Conservation (phyloP, 2,888 invertebrate species). For the Chymomyza procnemis region DNA sequence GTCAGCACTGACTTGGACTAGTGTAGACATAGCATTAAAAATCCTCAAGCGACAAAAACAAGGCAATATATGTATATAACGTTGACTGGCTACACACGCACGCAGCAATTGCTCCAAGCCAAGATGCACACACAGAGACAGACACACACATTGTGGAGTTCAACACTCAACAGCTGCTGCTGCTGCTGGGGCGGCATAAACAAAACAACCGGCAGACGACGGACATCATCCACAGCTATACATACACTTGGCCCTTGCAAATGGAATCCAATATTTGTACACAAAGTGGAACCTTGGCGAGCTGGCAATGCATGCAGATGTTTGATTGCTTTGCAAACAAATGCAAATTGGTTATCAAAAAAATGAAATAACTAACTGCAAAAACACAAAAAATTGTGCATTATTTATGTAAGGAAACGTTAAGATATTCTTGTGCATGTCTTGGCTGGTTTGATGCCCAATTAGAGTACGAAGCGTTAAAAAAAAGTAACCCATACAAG, state of each 20-base stretch:
- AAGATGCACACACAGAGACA: neutral
- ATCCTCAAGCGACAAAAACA: neutral
- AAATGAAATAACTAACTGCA: neutral
- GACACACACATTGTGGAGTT: neutral
- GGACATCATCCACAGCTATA: neutral
- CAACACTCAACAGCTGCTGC: neutral
- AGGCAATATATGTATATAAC: neutral
- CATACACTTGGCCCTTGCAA: neutral
- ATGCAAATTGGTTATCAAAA: neutral
- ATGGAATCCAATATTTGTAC: neutral
- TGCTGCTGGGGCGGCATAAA: neutral
- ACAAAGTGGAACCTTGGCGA: neutral
- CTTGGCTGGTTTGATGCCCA: neutral
- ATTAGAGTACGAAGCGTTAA: neutral
- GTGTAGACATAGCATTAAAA: no score
- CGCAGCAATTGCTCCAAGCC: neutral
- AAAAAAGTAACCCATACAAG: neutral
- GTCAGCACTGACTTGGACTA: no score
- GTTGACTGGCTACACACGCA: neutral
- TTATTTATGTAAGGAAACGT: neutral
- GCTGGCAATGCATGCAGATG: neutral
- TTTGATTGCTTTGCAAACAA: neutral
- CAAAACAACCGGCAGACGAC: neutral
- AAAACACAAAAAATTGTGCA: neutral
- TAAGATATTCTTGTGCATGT: no score